These are phyloP conservation scores for Cetoscarus ocellatus DNA, from an alignment of 2,797 vertebrate species.

Conservation along the genomic window DNA sequence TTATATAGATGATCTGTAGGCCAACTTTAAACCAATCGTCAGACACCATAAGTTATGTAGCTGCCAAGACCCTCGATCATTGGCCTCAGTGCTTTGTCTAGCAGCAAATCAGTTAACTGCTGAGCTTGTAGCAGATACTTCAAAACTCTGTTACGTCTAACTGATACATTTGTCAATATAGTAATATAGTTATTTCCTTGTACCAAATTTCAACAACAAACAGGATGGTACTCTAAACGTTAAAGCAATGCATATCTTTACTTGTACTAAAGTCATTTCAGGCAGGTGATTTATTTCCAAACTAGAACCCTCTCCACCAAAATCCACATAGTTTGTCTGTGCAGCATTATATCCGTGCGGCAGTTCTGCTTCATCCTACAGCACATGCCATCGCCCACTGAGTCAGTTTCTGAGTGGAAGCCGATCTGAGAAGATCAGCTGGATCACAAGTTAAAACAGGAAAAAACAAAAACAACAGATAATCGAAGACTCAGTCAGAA, in stretches of 20 bases:
- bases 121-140: conserved; percentile 83
- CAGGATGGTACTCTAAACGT: conserved; percentile 62
- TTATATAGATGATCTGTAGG: conserved; percentile 55
- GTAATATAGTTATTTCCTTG: conserved; percentile 67
- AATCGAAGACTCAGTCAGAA: too few relatives aligned
- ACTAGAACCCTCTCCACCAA: conserved; percentile 46
- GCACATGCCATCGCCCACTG: too few relatives aligned
- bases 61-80: conserved; percentile 83
- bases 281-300: conserved; percentile 69
- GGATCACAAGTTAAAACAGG: too few relatives aligned
- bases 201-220: conserved; percentile 62
- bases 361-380: too few relatives aligned
- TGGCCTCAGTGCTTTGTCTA: conserved; percentile 86
- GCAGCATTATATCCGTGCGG: too few relatives aligned
- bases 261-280: conserved; percentile 66
- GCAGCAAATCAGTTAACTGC: conserved; percentile 86
- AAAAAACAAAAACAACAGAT: too few relatives aligned
- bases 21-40: conserved; percentile 51
- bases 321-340: too few relatives aligned
- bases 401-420: too few relatives aligned
- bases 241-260: conserved; percentile 67
- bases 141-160: conserved; percentile 78
- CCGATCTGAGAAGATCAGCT: too few relatives aligned
- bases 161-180: conserved; percentile 70
- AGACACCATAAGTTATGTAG: conserved; percentile 75